Base-by-base conservation (phyloP, 2,113 vertebrate species). In the Stigmatopora nigra region DNA sequence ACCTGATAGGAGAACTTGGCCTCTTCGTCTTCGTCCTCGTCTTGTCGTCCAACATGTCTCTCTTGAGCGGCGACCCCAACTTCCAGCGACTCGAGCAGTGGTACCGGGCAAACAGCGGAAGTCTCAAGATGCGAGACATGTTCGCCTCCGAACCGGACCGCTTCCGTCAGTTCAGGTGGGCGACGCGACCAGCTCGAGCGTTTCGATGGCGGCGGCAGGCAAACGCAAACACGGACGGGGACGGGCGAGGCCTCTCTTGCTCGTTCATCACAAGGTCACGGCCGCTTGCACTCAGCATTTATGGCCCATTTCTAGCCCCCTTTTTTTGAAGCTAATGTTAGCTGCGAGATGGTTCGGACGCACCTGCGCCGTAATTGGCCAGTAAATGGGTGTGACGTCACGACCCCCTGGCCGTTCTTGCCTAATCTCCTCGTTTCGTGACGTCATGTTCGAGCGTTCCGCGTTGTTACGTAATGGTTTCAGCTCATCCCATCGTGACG, bases 141-240 rank as follows among this genome's bases (percentile, higher is more conserved):
- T 98, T 98, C 69, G 87, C 92, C 0, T 60, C 71, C 0, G 92
- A 97, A 63, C 76, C 78, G 77, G 88, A 91, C 1, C 82, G 95
- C 1, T 97, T 97, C 90, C 80, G 51, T 69, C 91, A 85, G 52
- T 91, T 96, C 89, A 97, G 95, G 95, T 97, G 4, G 20, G 70
- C 17, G 44, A 20, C n/a, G n/a, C 25, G 25, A 41, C 35, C 45
- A 16, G 22, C 12, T 41, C 44, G 12, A 44, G 17, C 22, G 35
- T 2, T 17, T 12, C 4, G 14, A 61, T 60, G 12, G 38, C 16
- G 16, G 17, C 25, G 25, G 25, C n/a, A n/a, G n/a, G n/a, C n/a
- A n/a, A n/a, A n/a, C n/a, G n/a, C n/a, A n/a, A n/a, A 31, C 25
- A 3, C 25, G 25, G 25, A 31, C 25, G 25, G 17, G 17, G 41